Evolutionary conservation across 2,888 invertebrate species (phyloP), one percentile per base, ranked within the genome.

Genomic region (Brenthis daphne): DNA sequence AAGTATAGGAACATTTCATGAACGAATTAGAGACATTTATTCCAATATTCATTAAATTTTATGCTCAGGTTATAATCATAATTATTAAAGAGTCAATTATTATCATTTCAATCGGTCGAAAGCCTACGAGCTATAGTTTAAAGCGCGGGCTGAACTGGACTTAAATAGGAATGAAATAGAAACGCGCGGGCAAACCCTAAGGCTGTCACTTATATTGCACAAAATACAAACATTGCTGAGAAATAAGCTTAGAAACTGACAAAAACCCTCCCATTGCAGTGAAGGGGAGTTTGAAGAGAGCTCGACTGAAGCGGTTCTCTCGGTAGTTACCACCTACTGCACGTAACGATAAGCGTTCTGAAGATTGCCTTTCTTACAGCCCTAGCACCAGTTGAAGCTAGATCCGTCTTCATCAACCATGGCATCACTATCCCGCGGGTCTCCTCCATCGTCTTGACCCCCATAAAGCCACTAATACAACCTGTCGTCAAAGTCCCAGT

Each of bases 331-430:
- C 20, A n/a, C 60, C 5, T 60, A 50, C 20, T 47, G 47, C 48
- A 51, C 53, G 11, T 20, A 13, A 54, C 53, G 51, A 54, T 43
- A 53, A 63, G 63, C 37, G 51, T 63, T 70, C 68, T 71, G 69
- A 73, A 72, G 67, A 68, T 72, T 71, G 68, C 73, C 63, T 77
- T 74, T 75, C 72, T 76, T 75, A 71, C 76, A 81, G 81, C 76
- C 16, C 69, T 77, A 47, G 76, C 79, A 56, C 75, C 82, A 51
- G 82, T 81, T 16, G 82, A 83, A 47, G 79, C 80, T 63, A 82
- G 80, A 74, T 84, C 86, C 65, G 86, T 80, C 77, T 64, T 83
- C 70, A 73, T 89, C 74, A 85, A 88, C 82, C 88, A 88, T 71
- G 88, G 87, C 47, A 67, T 82, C 67, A 77, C 82, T 64, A 70